Evolutionary conservation across 2,113 vertebrate species (phyloP).

Genomic region (Chionis minor): DNA sequence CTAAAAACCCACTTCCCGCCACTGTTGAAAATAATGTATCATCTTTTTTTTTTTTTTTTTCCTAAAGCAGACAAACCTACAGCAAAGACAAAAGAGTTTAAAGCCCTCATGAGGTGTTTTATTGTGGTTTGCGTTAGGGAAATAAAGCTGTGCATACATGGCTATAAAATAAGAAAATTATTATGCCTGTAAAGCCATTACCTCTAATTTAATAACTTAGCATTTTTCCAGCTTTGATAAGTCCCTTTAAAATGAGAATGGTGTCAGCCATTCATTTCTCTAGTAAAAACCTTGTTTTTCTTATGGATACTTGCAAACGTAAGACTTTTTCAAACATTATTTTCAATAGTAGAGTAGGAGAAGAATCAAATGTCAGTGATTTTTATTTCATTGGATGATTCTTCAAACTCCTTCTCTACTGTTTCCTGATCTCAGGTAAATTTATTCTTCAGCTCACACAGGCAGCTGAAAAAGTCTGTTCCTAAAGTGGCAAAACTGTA

Average conservation of each 20-base stretch:
- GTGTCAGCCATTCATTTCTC: background rate
- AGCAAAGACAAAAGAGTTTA: conserved; percentile 39
- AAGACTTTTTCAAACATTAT: background rate
- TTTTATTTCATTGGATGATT: background rate
- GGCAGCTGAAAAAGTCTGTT: background rate
- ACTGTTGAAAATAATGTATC: conserved; percentile 61
- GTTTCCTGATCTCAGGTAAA: background rate
- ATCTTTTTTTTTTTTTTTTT: background rate
- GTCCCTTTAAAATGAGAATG: background rate
- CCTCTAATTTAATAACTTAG: background rate
- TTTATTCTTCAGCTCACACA: background rate
- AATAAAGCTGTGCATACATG: background rate
- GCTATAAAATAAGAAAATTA: conserved; percentile 1
- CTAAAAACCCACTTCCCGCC: conserved; percentile 71
- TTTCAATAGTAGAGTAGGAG: background rate
- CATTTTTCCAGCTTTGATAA: background rate
- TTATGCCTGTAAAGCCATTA: background rate
- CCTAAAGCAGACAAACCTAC: conserved; percentile 41
- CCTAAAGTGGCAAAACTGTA: background rate
- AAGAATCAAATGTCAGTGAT: background rate
- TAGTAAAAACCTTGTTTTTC: background rate
- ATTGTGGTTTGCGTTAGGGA: background rate
- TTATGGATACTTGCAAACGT: background rate
- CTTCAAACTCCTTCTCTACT: background rate
- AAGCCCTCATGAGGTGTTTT: background rate